phyloP scores from a whole-genome alignment of 1,140 invertebrate species.

The Dendrolimus punctatus region DNA sequence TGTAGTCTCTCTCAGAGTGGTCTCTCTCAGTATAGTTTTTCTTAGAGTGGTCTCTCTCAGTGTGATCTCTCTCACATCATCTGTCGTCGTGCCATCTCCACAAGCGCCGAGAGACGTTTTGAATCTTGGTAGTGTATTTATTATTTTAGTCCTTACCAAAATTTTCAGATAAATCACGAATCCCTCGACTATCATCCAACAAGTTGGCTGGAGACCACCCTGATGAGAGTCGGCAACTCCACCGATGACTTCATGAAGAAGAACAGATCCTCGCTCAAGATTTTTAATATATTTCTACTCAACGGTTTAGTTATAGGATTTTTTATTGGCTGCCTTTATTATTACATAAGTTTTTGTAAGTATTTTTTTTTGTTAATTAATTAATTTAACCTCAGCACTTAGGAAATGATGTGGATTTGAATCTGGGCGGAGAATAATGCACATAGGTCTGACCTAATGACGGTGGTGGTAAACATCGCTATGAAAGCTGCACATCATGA shows the following conservation, averaged over 20 bases:
- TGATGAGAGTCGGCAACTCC: conserved; percentile 27
- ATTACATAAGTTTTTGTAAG: conserved; percentile 46
- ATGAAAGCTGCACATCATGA: no score
- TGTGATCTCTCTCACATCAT: no score
- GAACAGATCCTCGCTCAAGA: conserved; percentile 32
- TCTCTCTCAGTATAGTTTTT: no score
- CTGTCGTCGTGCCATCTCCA: no score
- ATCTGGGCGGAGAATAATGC: no score
- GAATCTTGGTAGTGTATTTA: neutral
- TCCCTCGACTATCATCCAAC: conserved; percentile 40
- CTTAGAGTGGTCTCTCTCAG: no score
- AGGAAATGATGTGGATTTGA: no score
- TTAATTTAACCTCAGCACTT: no score
- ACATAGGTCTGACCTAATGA: no score
- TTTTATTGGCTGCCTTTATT: conserved; percentile 48
- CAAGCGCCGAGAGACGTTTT: no score
- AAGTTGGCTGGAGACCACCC: conserved; percentile 39
- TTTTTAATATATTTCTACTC: conserved; percentile 29
- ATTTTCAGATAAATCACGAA: conserved; percentile 32
- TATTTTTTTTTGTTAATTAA: conserved; percentile 4
- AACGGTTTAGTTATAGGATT: conserved; percentile 46
- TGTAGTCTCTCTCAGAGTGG: no score
- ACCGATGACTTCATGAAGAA: conserved; percentile 40
- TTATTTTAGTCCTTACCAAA: neutral
- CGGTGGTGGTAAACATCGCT: no score